These are phyloP conservation scores for Achlya flavicornis DNA, from an alignment of 2,888 invertebrate species.

Conservation along the genomic window DNA sequence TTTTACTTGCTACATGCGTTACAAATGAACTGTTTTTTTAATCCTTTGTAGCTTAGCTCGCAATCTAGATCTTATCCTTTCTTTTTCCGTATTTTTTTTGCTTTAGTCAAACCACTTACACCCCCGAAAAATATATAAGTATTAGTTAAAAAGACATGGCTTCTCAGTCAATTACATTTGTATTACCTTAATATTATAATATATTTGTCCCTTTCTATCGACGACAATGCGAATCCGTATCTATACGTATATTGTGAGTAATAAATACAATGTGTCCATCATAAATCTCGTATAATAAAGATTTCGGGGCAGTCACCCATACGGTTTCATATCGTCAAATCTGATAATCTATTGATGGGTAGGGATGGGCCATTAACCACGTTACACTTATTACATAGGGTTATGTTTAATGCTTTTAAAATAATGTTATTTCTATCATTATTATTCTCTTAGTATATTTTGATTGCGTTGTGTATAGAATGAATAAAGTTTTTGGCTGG, in stretches of 20 bases:
- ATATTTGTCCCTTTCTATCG: slow-evolving; percentile 18
- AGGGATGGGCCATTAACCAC: slow-evolving; percentile 21
- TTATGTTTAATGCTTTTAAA: neutral
- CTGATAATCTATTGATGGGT: slow-evolving; percentile 34
- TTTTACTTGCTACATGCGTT: neutral
- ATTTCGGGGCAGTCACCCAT: slow-evolving; percentile 45
- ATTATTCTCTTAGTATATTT: slow-evolving; percentile 15
- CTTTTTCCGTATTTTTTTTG: neutral
- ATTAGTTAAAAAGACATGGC: too few relatives aligned
- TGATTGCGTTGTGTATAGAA: slow-evolving; percentile 12
- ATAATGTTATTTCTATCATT: slow-evolving; percentile 12
- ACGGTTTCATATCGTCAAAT: slow-evolving; percentile 34
- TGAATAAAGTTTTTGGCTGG: slow-evolving; percentile 8
- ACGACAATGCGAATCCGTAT: slow-evolving; percentile 29
- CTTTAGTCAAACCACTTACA: too few relatives aligned
- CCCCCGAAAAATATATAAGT: too few relatives aligned
- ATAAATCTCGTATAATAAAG: slow-evolving; percentile 55
- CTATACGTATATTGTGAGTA: slow-evolving; percentile 30
- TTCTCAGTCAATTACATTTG: neutral
- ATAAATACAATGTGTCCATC: slow-evolving; percentile 39
- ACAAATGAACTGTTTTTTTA: neutral
- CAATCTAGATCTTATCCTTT: neutral
- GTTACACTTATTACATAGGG: slow-evolving; percentile 12
- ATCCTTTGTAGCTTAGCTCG: neutral
- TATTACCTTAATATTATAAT: neutral